Base-by-base conservation (phyloP, 2,113 vertebrate species). In the Ictidomys tridecemlineatus region DNA sequence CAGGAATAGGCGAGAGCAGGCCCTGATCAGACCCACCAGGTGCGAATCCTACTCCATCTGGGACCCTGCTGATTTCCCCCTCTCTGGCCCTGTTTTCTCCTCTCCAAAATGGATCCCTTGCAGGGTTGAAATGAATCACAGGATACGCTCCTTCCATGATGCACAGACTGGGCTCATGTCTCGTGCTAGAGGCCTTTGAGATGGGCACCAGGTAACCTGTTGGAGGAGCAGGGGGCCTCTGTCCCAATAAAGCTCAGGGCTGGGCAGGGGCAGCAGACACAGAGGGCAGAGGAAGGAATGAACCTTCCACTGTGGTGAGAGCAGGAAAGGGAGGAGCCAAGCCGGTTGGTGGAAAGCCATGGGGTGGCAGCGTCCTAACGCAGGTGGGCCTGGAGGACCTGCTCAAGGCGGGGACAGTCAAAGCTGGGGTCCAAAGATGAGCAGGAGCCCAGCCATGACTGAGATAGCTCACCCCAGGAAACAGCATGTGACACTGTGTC, bases 271-370 rank as follows among this genome's bases (percentile, higher is more conserved):
- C 37, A 18, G 32, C 5, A 56, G 78, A 79, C 12, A 78, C 48
- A 13, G 17, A 26, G 53, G 30, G 24, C 13, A 24, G 4, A 30
- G 1, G 14, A n/a, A 53, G 24, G 28, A 79, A 26, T 8, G 67
- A 67, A 48, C 7, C 24, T 20, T 74, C 42, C 30, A 22, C 4
- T 20, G 4, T 0, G 4, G 0, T 8, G 30, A 48, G 53, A 4
- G 45, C 72, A 26, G 16, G 42, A 51, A 58, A 45, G 39, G 51
- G 48, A 74, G 72, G 70, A 24, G 24, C 13, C n/a, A n/a, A 53
- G 42, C 24, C 1, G 11, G 17, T 17, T 0, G 5, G n/a, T 0
- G 32, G 32, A 79, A 24, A 48, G 1, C 9, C 2, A 2, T 3
- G n/a, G 8, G 37, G 61, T 1, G 56, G 22, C 83, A 7, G 45